A percentile compares a stretch with the other conserved stretches of the same genome.
Evolutionary conservation across 2,888 invertebrate species (phyloP).

Genomic region (Holacanthella duospinosa): DNA sequence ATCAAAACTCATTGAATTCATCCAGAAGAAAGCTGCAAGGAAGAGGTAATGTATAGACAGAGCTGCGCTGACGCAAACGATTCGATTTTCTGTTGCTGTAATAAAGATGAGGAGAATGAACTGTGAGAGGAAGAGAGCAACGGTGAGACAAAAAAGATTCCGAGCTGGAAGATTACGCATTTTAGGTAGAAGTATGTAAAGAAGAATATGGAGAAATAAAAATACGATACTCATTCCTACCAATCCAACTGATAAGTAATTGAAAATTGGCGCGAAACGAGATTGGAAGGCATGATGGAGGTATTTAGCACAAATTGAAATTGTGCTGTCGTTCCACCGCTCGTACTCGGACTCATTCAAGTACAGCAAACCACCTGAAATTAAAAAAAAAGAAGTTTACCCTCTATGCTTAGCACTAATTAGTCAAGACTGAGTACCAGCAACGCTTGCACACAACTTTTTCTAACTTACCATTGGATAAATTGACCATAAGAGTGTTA

Average conservation of each 20-base stretch:
- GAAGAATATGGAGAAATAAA: slow-evolving; percentile 40
- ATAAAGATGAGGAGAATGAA: slow-evolving; percentile 39
- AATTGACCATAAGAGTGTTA: slow-evolving; percentile 32
- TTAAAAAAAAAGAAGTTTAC: background rate
- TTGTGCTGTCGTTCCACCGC: slow-evolving; percentile 25
- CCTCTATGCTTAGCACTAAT: too few relatives aligned
- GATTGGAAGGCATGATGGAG: slow-evolving; percentile 16
- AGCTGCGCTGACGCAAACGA: slow-evolving; percentile 38
- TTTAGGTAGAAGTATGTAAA: slow-evolving; percentile 40
- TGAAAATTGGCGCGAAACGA: slow-evolving; percentile 35
- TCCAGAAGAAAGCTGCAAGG: slow-evolving; percentile 45
- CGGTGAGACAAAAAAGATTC: slow-evolving; percentile 41
- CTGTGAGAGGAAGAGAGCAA: slow-evolving; percentile 42
- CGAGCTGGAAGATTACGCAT: slow-evolving; percentile 43
- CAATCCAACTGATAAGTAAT: slow-evolving; percentile 39
- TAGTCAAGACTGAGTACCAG: too few relatives aligned
- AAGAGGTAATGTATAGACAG: slow-evolving; percentile 42
- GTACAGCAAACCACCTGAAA: background rate
- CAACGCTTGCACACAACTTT: background rate
- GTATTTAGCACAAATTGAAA: slow-evolving; percentile 35
- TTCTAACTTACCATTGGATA: slow-evolving; percentile 10
- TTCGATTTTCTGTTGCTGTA: slow-evolving; percentile 11
- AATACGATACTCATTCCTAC: slow-evolving; percentile 40
- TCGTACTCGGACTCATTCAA: slow-evolving; percentile 29
- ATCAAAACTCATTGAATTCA: slow-evolving; percentile 45